A percentile compares a stretch with the other conserved stretches of the same genome.
These are phyloP conservation scores for Leptinotarsa defecta DNA, from an alignment of 1,140 invertebrate species.

Conservation along the genomic window DNA sequence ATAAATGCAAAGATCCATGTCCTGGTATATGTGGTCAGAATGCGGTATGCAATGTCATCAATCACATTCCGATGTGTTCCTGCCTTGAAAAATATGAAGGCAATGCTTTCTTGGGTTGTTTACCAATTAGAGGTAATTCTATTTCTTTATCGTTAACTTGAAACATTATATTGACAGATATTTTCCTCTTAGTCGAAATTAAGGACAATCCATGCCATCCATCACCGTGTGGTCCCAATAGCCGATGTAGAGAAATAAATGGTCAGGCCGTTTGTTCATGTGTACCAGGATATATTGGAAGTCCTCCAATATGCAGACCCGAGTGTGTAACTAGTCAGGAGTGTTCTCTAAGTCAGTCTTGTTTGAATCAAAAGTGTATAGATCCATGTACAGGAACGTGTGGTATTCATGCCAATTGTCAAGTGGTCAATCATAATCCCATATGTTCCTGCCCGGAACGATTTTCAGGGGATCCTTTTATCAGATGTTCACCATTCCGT, in stretches of 20 bases:
- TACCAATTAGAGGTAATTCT: slow-evolving; percentile 59
- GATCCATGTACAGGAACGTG: slow-evolving; percentile 81
- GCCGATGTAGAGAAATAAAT: slow-evolving; percentile 71
- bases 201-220: slow-evolving; percentile 68
- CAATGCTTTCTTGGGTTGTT: slow-evolving; percentile 68
- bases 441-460: slow-evolving; percentile 73
- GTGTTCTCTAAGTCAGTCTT: slow-evolving; percentile 70
- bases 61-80: slow-evolving; percentile 74
- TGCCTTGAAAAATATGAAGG: slow-evolving; percentile 74
- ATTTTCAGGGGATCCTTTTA: slow-evolving; percentile 78
- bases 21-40: slow-evolving; percentile 65
- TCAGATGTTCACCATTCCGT: slow-evolving; percentile 64
- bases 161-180: slow-evolving; percentile 30
- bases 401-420: slow-evolving; percentile 72
- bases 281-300: slow-evolving; percentile 70
- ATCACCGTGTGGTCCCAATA: slow-evolving; percentile 77
- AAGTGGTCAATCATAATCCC: slow-evolving; percentile 65
- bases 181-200: slow-evolving; percentile 60
- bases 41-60: slow-evolving; percentile 71
- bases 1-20: slow-evolving; percentile 74
- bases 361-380: slow-evolving; percentile 77
- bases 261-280: slow-evolving; percentile 75
- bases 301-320: slow-evolving; percentile 73
- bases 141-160: slow-evolving; percentile 28
- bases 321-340: slow-evolving; percentile 79